Evolutionary conservation across 2,888 invertebrate genomes (phyloP), one percentile per base, ranked within the genome.

Genomic region (Amorpha juglandis): DNA sequence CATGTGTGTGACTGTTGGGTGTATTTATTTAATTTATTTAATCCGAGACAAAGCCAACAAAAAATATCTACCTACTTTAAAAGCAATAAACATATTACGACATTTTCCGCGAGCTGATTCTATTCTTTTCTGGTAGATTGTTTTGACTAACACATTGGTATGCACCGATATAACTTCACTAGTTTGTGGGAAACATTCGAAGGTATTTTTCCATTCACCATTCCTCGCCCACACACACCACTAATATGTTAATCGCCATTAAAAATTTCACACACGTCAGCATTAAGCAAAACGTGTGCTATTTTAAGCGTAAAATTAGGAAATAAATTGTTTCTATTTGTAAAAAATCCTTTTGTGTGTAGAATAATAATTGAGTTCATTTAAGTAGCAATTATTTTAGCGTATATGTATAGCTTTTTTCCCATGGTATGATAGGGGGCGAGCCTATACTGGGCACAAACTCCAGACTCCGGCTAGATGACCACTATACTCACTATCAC

Each of bases 161-260:
- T 12, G 16, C 11, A 19, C 6, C 35, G 35, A 53, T 42, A 58
- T 42, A 58, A 19, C 12, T 14, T 19, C 8, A 50, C 19, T 50
- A 19, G 6, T 42, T 6, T 38, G 42, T 58, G 58, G 58, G 38
- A 19, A 58, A 58, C 21, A 21, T 4, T 12, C 0, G 58, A 19
- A 42, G 38, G 58, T 58, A 42, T 42, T 58, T 45, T 58, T 58
- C 58, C 58, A 42, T 42, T 58, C 38, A 55, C 38, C 19, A 16
- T 11, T 33, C 38, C 55, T 16, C 38, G 7, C 38, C 38, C 42
- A 58, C 38, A 38, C 38, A 42, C 19, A 11, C 19, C 4, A 42
- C 11, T 53, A 7, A 38, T 42, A 12, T 38, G 38, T 6, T 38
- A 12, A 58, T 19, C 19, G 19, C 1, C 42, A 42, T 19, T 58